Percentiles rank a stretch among this genome's conserved stretches.
Conservation (phyloP, 2,888 invertebrate genomes). For the Punctoribates punctum region DNA sequence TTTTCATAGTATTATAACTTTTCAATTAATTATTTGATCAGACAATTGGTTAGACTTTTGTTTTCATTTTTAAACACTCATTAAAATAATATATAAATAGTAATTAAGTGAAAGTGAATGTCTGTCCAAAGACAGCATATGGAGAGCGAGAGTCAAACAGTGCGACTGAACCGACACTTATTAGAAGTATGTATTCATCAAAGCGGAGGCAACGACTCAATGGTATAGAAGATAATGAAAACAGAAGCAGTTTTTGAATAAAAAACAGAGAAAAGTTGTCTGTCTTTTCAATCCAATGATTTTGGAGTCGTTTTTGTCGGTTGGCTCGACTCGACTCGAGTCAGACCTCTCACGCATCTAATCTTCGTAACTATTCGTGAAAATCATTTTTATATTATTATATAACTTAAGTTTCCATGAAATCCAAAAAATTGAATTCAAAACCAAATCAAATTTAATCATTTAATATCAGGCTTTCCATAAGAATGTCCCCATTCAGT, state of each 20-base stretch:
- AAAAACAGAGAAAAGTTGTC: not conserved
- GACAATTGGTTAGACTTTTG: no score
- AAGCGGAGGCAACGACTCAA: not conserved
- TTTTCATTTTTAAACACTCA: no score
- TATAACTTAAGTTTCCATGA: not conserved
- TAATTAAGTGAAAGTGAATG: not conserved
- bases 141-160: not conserved
- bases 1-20: no score
- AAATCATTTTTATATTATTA: not conserved
- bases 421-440: not conserved
- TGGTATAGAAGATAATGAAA: constrained; percentile 7
- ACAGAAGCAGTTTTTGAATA: not conserved
- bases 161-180: constrained; percentile 2
- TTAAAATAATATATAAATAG: no score
- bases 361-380: not conserved
- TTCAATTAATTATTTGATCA: no score
- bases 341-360: not conserved
- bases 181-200: not conserved
- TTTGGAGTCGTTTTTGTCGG: not conserved
- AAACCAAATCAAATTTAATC: not conserved
- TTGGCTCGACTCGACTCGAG: not conserved
- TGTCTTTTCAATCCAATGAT: not conserved
- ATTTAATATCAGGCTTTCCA: not conserved
- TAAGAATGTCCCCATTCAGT: no score
- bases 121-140: not conserved